Evolutionary conservation across 1,140 invertebrate genomes (phyloP), one percentile per base, ranked within the genome.

Genomic region (Pseudomyrmex flavicornis): DNA sequence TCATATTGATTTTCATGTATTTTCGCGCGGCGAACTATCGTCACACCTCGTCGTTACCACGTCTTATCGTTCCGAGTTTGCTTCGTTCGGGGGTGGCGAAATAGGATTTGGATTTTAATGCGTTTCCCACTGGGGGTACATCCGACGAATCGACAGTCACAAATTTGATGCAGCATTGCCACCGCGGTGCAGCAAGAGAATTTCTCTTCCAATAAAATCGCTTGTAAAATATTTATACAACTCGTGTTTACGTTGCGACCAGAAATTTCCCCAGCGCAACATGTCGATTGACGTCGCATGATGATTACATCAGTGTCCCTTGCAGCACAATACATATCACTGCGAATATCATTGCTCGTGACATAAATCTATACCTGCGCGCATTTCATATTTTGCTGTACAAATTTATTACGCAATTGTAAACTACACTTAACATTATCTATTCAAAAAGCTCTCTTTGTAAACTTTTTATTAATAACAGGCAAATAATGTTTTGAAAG

Each of bases 51-150:
- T 82, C 72, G 79, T 82, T 82, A 82, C 69, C 58, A 22, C 79
- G 70, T 73, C 79, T 82, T 82, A 82, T 82, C 79, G 70, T 65
- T 13, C 17, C 26, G 58, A 44, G 70, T 75, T 82, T 82, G 79
- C 72, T 62, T 82, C 79, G 70, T 82, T 70, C 70, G 79, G 79
- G 5, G 5, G 22, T 75, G 50, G 70, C 70, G 70, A 82, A 75
- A 82, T 82, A 82, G 79, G 79, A 82, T 82, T 74, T 75, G 69
- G 79, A 82, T 70, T 82, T 82, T 82, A 82, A 73, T 73, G 79
- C 69, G 68, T 82, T 82, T 75, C 48, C 79, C 59, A 22, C 58
- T 63, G 48, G 79, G 48, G 70, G 20, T 74, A 82, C 59, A 82
- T 73, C 58, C 79, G 35, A 54, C 70, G 79, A 82, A 74, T 82